phyloP scores from a whole-genome alignment of 1,140 invertebrate genomes.

The Aricia agestis region DNA sequence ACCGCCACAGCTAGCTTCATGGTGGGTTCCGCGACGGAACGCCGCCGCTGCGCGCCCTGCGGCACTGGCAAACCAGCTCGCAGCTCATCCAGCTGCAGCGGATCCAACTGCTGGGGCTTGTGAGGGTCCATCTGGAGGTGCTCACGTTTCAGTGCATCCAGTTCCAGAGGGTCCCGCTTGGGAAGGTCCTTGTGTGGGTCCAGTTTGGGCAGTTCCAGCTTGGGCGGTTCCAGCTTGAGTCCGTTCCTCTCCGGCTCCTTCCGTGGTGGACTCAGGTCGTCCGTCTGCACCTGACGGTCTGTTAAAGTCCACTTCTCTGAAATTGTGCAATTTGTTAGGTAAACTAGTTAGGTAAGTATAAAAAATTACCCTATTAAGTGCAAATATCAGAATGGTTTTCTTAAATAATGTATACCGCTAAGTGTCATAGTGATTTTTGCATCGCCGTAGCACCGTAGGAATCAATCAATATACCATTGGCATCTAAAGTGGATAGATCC shows the following conservation, averaged over 20 bases:
- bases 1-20: slow-evolving; percentile 33
- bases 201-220: neutral
- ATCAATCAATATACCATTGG: slow-evolving; percentile 27
- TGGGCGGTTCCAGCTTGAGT: neutral
- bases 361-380: too few relatives aligned
- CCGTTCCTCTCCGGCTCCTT: neutral
- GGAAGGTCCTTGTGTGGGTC: neutral
- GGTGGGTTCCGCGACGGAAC: slow-evolving; percentile 18
- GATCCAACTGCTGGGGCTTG: neutral
- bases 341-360: too few relatives aligned
- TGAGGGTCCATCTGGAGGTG: neutral
- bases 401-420: too few relatives aligned
- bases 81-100: neutral
- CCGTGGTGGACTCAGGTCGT: slow-evolving; percentile 20
- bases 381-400: too few relatives aligned
- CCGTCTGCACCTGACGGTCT: slow-evolving; percentile 56
- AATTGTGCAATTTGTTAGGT: neutral
- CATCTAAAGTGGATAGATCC: slow-evolving; percentile 50
- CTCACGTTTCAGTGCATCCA: neutral
- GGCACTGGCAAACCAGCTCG: neutral
- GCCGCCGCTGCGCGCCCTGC: neutral
- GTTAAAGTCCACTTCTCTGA: slow-evolving; percentile 45
- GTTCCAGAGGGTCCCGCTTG: neutral
- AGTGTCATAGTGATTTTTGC: too few relatives aligned
- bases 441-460: too few relatives aligned